These are phyloP conservation scores for Drosophila simulans DNA, from an alignment of 1,140 invertebrate genomes.

Conservation along the genomic window DNA sequence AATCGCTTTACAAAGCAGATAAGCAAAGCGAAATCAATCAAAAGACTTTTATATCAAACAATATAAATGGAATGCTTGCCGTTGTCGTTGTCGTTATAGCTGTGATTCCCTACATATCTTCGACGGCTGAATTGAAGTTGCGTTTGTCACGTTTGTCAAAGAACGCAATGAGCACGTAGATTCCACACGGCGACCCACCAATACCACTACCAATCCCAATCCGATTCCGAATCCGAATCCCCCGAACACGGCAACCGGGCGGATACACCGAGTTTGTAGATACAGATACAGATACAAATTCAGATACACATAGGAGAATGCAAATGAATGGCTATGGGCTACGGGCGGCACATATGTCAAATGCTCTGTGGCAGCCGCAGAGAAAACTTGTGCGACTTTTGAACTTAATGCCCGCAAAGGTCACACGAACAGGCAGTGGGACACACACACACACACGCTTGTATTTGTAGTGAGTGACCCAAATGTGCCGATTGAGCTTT, in stretches of 20 bases:
- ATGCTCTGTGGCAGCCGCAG: constrained; percentile 42
- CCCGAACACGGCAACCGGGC: constrained; percentile 8
- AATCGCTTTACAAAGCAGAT: constrained; percentile 67
- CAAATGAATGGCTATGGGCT: constrained; percentile 53
- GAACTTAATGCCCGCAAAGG: constrained; percentile 72
- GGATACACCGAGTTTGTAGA: constrained; percentile 29
- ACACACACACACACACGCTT: constrained; percentile 3
- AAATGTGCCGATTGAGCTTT: constrained; percentile 23
- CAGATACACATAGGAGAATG: constrained; percentile 33
- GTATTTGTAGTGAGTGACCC: constrained; percentile 31
- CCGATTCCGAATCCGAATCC: neutral
- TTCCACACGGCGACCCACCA: constrained; percentile 40
- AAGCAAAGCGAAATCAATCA: constrained; percentile 72
- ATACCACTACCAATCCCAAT: neutral
- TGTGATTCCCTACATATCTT: constrained; percentile 46
- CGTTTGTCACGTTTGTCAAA: constrained; percentile 63
- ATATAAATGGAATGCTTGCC: constrained; percentile 64
- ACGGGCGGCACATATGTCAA: constrained; percentile 55
- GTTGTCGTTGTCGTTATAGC: constrained; percentile 26
- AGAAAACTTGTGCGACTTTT: constrained; percentile 75
- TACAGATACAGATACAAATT: constrained; percentile 27
- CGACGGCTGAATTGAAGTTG: constrained; percentile 55
- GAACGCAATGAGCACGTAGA: constrained; percentile 69
- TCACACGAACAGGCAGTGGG: constrained; percentile 39
- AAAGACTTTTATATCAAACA: constrained; percentile 74